Percentiles rank a stretch among this genome's conserved stretches.
These are phyloP conservation scores for Gonocerus acuteangulatus DNA, from an alignment of 2,888 invertebrate genomes.

Conservation along the genomic window DNA sequence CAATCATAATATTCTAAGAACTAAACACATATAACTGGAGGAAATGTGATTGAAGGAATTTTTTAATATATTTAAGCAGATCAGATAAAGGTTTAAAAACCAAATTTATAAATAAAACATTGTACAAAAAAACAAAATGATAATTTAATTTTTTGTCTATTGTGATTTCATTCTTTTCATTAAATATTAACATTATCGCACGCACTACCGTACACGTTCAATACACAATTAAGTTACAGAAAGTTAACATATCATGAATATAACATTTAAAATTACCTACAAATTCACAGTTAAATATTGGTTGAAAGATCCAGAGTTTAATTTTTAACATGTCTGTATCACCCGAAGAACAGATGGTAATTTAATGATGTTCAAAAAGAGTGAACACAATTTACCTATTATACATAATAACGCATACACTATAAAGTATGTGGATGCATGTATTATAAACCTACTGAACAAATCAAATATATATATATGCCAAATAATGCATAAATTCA, in stretches of 20 bases:
- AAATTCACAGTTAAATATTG: conserved; percentile 20
- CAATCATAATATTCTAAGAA: too few relatives aligned
- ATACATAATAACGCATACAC: conserved; percentile 15
- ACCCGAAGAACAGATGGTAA: conserved; percentile 12
- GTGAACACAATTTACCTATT: conserved; percentile 21
- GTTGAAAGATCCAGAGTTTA: conserved; percentile 24
- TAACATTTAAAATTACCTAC: conserved; percentile 25
- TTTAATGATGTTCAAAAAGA: conserved; percentile 13
- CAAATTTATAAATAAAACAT: conserved; percentile 4
- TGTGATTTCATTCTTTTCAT: conserved; percentile 10
- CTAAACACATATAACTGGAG: too few relatives aligned
- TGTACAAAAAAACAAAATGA: conserved; percentile 8
- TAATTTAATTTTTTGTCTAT: conserved; percentile 19
- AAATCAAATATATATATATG: conserved; percentile 4
- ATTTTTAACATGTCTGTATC: conserved; percentile 7
- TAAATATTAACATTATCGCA: conserved; percentile 24
- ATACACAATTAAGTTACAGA: conserved; percentile 22
- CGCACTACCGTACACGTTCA: conserved; percentile 26
- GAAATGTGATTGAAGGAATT: too few relatives aligned
- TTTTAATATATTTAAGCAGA: too few relatives aligned
- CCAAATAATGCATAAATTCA: conserved; percentile 4
- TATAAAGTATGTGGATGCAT: conserved; percentile 13
- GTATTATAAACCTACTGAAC: conserved; percentile 18
- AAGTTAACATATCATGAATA: conserved; percentile 23
- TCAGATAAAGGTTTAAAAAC: not conserved